Evolutionary conservation across 1,140 invertebrate species (phyloP).

Genomic region (Anoplophora glabripennis): DNA sequence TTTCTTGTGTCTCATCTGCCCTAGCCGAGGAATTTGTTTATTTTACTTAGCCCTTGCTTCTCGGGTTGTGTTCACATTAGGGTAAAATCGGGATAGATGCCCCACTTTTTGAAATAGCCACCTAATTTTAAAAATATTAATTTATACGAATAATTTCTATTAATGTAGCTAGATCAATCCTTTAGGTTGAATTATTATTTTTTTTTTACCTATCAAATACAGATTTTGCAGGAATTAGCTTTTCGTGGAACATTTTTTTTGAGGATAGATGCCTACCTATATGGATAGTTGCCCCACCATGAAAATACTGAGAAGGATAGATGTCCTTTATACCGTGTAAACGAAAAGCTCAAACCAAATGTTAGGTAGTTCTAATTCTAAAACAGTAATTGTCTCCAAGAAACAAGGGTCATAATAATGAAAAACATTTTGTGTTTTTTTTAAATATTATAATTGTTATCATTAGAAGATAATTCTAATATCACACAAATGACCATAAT

Average conservation of each 20-base stretch:
- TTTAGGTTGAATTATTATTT: background rate
- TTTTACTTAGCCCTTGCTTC: too few species aligned
- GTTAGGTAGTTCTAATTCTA: background rate
- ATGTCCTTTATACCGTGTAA: background rate
- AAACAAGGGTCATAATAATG: background rate
- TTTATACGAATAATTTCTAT: background rate
- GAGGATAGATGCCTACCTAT: background rate
- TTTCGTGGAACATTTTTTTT: background rate
- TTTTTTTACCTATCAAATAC: background rate
- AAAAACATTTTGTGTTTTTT: slow-evolving; percentile 1
- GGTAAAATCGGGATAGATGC: slow-evolving; percentile 2
- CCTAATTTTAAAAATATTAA: slow-evolving; percentile 1
- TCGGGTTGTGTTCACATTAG: too few species aligned
- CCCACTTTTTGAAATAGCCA: slow-evolving; percentile 1
- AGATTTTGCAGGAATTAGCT: background rate
- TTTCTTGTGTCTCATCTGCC: too few species aligned
- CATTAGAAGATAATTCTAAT: background rate
- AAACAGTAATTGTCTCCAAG: background rate
- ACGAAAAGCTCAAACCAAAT: background rate
- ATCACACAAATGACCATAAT: background rate
- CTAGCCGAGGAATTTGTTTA: too few species aligned
- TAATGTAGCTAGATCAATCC: background rate
- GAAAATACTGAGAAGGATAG: background rate
- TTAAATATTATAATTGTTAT: background rate
- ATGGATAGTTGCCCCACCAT: background rate